Base-by-base conservation (phyloP, 92 coral and sea anemone species). In the Palythoa caribaeorum region DNA sequence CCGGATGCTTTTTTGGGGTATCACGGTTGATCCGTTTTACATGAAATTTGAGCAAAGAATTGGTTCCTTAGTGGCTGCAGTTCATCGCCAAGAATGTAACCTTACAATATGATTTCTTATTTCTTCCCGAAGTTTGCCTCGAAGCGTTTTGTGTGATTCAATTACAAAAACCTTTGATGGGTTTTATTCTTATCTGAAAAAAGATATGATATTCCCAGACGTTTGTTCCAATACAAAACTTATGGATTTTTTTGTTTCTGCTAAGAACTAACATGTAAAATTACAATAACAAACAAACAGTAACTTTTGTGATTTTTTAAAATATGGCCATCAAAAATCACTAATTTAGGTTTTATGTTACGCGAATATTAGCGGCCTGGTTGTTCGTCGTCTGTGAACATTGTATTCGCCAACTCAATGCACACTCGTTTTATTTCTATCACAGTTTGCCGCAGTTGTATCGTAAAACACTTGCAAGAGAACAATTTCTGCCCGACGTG, bases 371-470 rank as follows among this genome's bases (percentile, higher is more conserved):
- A 28, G 28, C 28, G 28, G 28, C 28, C 28, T 28, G 28, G 35
- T n/a, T 17, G 38, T 15, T 28, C 36, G 6, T 2, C 4, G 16
- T 11, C 2, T 65, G 5, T 11, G 16, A 28, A 28, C 28, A 28
- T 28, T 28, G 28, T 28, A 28, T 70, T 36, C 11, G 1, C 40
- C n/a, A 17, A 63, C 11, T 6, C 70, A 63, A 6, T 1, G 28
- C 20, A 63, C 9, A 63, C 20, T 38, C 51, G 55, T 15, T 28
- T 77, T n/a, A 28, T 53, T 36, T 51, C 47, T 28, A 75, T 74
- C 71, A 47, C 89, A 97, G 99, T 97, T 90, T 97, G 99, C 65
- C 96, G 99, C 66, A 95, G 98, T 87, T 97, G 99, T 63, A 91
- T 97, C 60, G 98, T 97, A 48, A 95, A 97, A 87, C 95, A 91